phyloP scores from a whole-genome alignment of 2,113 vertebrate genomes.

The Neogobius melanostomus region DNA sequence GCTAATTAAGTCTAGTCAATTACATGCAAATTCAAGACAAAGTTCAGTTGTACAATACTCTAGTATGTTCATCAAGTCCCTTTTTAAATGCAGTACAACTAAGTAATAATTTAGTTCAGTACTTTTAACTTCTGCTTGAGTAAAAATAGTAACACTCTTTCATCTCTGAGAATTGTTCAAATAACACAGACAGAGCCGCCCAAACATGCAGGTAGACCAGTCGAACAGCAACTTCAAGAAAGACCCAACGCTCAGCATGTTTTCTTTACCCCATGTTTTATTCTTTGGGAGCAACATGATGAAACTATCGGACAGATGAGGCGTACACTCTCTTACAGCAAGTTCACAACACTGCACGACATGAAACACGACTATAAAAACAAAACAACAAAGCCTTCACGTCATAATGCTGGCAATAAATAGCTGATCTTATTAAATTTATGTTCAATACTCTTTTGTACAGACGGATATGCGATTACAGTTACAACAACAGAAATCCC shows the following conservation, averaged over 20 bases:
- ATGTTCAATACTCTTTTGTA: slow-evolving; percentile 77
- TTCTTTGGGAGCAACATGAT: slow-evolving; percentile 69
- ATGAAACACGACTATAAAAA: slow-evolving; percentile 63
- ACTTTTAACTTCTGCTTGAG: too few species aligned
- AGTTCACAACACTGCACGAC: slow-evolving; percentile 66
- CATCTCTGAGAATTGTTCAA: background rate
- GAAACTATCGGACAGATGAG: slow-evolving; percentile 60
- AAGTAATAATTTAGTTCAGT: too few species aligned
- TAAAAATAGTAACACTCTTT: too few species aligned
- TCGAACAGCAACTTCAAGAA: slow-evolving; percentile 27
- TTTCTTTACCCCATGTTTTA: slow-evolving; percentile 54
- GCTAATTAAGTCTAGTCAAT: too few species aligned
- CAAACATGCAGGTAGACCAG: slow-evolving; percentile 52
- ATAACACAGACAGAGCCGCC: background rate
- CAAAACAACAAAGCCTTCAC: slow-evolving; percentile 53
- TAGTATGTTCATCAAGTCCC: too few species aligned
- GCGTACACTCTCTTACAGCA: slow-evolving; percentile 63
- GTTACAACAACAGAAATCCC: slow-evolving; percentile 66
- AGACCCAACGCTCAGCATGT: slow-evolving; percentile 10
- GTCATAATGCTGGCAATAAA: slow-evolving; percentile 76
- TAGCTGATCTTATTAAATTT: slow-evolving; percentile 72
- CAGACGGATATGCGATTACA: slow-evolving; percentile 73
- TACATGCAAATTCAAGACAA: too few species aligned
- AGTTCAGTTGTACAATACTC: too few species aligned
- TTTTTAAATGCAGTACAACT: too few species aligned